phyloP scores from a whole-genome alignment of 1,140 invertebrate species.

The Helicorthomorpha holstii region DNA sequence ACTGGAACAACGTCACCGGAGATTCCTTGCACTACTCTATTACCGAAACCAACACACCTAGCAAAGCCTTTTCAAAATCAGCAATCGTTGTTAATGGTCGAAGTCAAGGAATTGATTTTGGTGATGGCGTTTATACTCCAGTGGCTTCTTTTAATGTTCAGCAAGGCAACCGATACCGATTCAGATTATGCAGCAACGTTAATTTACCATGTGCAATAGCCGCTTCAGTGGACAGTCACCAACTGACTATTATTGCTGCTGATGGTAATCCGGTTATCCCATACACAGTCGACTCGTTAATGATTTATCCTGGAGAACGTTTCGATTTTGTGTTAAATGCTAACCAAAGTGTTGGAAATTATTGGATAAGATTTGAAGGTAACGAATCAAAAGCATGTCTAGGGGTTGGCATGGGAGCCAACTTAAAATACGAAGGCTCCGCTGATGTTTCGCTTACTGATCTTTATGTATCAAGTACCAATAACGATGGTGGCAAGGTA shows the following conservation, averaged over 20 bases:
- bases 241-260: slow-evolving; percentile 51
- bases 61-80: slow-evolving; percentile 54
- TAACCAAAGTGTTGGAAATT: slow-evolving; percentile 50
- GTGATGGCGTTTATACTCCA: slow-evolving; percentile 28
- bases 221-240: slow-evolving; percentile 67
- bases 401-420: slow-evolving; percentile 59
- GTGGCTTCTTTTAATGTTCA: slow-evolving; percentile 37
- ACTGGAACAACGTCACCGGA: slow-evolving; percentile 56
- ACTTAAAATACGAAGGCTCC: slow-evolving; percentile 59
- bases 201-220: slow-evolving; percentile 71
- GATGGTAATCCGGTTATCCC: slow-evolving; percentile 64
- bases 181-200: slow-evolving; percentile 68
- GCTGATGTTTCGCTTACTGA: slow-evolving; percentile 30
- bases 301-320: slow-evolving; percentile 68
- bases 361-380: slow-evolving; percentile 69
- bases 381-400: too few relatives aligned
- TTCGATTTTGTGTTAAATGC: slow-evolving; percentile 68
- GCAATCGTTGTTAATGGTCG: slow-evolving; percentile 32
- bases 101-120: not conserved
- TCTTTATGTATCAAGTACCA: slow-evolving; percentile 39
- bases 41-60: slow-evolving; percentile 61
- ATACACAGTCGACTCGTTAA: slow-evolving; percentile 51
- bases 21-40: slow-evolving; percentile 50
- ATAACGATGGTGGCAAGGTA: slow-evolving; percentile 40
- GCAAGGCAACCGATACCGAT: slow-evolving; percentile 55